These are phyloP conservation scores for Ginglymostoma cirratum DNA, from an alignment of 2,113 vertebrate genomes.

Conservation along the genomic window DNA sequence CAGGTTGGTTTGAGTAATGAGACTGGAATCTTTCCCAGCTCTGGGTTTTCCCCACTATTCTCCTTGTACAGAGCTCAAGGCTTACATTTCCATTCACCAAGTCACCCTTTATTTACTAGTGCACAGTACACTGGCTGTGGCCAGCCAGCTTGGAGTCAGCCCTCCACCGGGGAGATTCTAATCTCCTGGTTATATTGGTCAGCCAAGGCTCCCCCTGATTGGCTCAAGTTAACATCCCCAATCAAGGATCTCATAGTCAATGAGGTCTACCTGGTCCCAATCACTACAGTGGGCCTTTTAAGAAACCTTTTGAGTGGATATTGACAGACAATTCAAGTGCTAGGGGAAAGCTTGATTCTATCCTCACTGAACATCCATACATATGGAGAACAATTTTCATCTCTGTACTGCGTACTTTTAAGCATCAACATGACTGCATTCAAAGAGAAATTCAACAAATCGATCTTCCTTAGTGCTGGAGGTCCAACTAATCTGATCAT, in stretches of 20 bases:
- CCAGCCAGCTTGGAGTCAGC: no score
- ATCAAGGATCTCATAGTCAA: no score
- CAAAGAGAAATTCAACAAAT: neutral
- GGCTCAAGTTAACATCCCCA: no score
- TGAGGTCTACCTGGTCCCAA: neutral
- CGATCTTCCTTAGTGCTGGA: neutral
- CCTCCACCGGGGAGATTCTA: no score
- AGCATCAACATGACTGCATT: neutral
- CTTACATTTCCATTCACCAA: neutral
- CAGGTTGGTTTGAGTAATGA: neutral
- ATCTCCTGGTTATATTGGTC: no score
- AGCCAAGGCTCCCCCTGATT: no score
- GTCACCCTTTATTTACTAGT: no score
- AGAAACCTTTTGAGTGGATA: neutral
- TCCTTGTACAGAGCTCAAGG: neutral
- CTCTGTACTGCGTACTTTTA: neutral
- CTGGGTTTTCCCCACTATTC: neutral
- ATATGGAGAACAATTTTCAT: neutral
- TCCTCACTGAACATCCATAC: neutral
- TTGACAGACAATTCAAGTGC: neutral
- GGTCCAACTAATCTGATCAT: neutral
- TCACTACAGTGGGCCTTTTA: neutral
- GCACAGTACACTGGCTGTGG: no score
- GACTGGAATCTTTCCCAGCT: neutral
- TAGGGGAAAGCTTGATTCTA: neutral